phyloP scores from a whole-genome alignment of 2,888 invertebrate genomes.

The Sericinus montela region DNA sequence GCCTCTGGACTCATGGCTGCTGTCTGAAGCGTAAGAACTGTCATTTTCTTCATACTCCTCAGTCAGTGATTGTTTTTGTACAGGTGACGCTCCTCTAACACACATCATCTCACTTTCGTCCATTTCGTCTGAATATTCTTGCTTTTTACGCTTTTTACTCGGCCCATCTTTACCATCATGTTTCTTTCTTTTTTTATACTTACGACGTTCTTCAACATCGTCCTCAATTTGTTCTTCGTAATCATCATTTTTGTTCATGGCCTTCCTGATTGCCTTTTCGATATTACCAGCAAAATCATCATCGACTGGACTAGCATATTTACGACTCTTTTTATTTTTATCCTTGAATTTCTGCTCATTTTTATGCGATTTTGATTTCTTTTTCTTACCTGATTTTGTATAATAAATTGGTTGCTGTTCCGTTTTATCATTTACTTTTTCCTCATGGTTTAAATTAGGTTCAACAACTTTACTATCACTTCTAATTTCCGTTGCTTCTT shows the following conservation, averaged over 20 bases:
- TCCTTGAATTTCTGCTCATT: constrained; percentile 70
- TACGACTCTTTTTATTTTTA: constrained; percentile 72
- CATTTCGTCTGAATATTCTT: constrained; percentile 77
- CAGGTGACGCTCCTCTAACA: constrained; percentile 87
- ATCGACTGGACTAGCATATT: constrained; percentile 57
- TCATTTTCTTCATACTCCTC: constrained; percentile 72
- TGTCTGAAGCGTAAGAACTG: constrained; percentile 73
- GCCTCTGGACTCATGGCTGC: constrained; percentile 77
- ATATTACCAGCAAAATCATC: constrained; percentile 90
- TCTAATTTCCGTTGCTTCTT: constrained; percentile 48
- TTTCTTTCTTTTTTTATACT: constrained; percentile 79
- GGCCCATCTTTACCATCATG: constrained; percentile 78
- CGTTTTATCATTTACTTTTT: constrained; percentile 28
- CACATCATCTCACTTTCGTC: constrained; percentile 91
- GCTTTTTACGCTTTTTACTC: constrained; percentile 78
- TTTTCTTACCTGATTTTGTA: constrained; percentile 74
- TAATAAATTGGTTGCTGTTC: constrained; percentile 53
- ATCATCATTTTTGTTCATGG: constrained; percentile 83
- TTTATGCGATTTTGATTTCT: constrained; percentile 70
- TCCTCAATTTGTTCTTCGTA: constrained; percentile 60
- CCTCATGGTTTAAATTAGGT: constrained; percentile 26
- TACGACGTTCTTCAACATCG: constrained; percentile 71
- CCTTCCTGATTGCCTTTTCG: constrained; percentile 88
- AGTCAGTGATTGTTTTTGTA: constrained; percentile 46
- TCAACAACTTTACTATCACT: constrained; percentile 43